These are phyloP conservation scores for Poecilus cupreus DNA, from an alignment of 2,888 invertebrate species.

Conservation along the genomic window DNA sequence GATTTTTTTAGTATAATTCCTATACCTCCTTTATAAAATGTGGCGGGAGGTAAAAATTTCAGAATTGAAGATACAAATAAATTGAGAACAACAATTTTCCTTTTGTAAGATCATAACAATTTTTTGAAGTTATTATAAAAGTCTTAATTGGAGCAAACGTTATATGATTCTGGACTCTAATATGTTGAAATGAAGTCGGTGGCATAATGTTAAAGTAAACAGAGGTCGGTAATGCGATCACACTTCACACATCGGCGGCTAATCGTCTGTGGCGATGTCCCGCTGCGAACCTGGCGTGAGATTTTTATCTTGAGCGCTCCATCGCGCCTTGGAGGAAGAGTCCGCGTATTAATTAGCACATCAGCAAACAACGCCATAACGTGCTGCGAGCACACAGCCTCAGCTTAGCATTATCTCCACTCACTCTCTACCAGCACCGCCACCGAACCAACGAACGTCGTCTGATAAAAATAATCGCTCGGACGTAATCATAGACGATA, in stretches of 20 bases:
- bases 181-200: too few relatives aligned
- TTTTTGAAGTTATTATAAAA: too few relatives aligned
- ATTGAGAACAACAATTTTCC: too few relatives aligned
- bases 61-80: too few relatives aligned
- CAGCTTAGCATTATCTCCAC: slow-evolving; percentile 36
- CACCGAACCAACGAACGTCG: slow-evolving; percentile 61
- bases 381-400: slow-evolving; percentile 17
- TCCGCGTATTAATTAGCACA: slow-evolving; percentile 53
- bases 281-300: slow-evolving; percentile 16
- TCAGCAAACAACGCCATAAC: slow-evolving; percentile 42
- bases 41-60: too few relatives aligned
- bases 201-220: too few relatives aligned
- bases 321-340: slow-evolving; percentile 4
- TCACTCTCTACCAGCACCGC: background rate
- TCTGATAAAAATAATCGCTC: slow-evolving; percentile 71
- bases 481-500: slow-evolving; percentile 64
- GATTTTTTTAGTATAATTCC: too few relatives aligned
- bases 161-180: too few relatives aligned
- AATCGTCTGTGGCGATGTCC: background rate
- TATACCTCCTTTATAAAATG: too few relatives aligned
- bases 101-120: too few relatives aligned
- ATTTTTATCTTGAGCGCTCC: slow-evolving; percentile 47
- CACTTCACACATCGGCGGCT: background rate
- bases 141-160: too few relatives aligned
- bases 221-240: background rate